Conservation (phyloP, 2,113 vertebrate species). For the Martes martes region DNA sequence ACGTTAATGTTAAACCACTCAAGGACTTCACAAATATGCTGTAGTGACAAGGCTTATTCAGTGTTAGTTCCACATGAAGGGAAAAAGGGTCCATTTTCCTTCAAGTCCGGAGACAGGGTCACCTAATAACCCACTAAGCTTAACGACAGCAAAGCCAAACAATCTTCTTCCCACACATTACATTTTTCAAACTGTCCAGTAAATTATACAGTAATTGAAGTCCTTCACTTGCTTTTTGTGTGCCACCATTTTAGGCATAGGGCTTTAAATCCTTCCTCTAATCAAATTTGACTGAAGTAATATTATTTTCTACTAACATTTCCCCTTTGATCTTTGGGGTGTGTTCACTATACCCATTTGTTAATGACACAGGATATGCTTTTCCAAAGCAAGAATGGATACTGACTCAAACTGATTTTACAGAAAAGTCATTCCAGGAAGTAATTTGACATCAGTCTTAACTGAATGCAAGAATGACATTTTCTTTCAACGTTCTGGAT, state of each 20-base stretch:
- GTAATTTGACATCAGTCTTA: slow-evolving; percentile 32
- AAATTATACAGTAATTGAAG: background rate
- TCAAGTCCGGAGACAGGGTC: background rate
- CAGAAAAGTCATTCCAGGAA: slow-evolving; percentile 8
- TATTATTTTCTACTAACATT: background rate
- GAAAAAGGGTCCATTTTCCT: background rate
- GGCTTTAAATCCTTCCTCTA: background rate
- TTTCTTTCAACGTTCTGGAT: background rate
- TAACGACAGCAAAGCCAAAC: background rate
- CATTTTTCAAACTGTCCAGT: background rate
- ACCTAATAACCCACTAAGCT: background rate
- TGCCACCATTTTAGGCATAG: background rate
- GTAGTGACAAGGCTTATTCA: background rate
- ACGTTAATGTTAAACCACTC: slow-evolving; percentile 10
- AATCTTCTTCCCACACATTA: background rate
- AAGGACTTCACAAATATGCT: slow-evolving; percentile 12
- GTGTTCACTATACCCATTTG: background rate
- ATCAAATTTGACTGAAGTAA: background rate
- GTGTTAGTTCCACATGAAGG: background rate
- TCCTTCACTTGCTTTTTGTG: background rate
- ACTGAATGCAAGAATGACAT: slow-evolving; percentile 31
- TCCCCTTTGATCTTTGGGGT: background rate
- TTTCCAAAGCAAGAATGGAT: slow-evolving; percentile 14
- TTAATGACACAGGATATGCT: background rate
- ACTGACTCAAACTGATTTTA: slow-evolving; percentile 8